These are phyloP conservation scores for Psittacula echo DNA, from an alignment of 2,797 vertebrate species.

Conservation along the genomic window DNA sequence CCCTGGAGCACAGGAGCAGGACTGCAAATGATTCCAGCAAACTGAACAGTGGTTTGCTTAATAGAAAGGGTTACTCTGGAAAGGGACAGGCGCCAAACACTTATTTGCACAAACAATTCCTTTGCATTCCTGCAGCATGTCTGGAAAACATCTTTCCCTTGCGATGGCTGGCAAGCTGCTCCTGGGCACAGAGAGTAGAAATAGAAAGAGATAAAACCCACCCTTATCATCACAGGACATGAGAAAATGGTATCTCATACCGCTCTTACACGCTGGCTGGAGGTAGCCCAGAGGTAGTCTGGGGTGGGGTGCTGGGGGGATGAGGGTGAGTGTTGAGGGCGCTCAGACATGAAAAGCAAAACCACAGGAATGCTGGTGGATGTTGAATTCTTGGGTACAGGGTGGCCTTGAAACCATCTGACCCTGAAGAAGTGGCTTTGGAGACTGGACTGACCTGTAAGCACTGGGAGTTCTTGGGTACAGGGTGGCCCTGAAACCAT, in stretches of 20 bases:
- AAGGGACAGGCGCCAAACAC: neutral
- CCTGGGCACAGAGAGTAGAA: neutral
- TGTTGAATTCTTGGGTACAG: neutral
- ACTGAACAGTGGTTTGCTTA: constrained; percentile 1
- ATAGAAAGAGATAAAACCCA: neutral
- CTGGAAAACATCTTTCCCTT: neutral
- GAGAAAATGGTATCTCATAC: neutral
- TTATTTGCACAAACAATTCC: neutral
- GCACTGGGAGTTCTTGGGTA: neutral
- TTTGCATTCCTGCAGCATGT: neutral
- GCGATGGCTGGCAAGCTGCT: neutral
- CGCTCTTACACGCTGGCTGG: rapidly evolving
- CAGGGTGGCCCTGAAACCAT: neutral
- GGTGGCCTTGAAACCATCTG: neutral
- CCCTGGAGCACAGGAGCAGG: neutral
- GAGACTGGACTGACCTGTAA: neutral
- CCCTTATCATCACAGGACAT: neutral
- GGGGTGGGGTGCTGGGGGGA: rapidly evolving
- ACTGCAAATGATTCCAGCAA: neutral
- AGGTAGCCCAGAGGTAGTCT: neutral
- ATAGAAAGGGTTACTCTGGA: neutral
- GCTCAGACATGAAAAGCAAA: neutral
- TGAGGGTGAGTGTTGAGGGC: rapidly evolving
- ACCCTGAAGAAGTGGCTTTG: neutral
- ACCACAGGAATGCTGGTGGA: neutral